These are phyloP conservation scores for Takifugu ocellatus DNA, from an alignment of 2,797 vertebrate species.

Conservation along the genomic window DNA sequence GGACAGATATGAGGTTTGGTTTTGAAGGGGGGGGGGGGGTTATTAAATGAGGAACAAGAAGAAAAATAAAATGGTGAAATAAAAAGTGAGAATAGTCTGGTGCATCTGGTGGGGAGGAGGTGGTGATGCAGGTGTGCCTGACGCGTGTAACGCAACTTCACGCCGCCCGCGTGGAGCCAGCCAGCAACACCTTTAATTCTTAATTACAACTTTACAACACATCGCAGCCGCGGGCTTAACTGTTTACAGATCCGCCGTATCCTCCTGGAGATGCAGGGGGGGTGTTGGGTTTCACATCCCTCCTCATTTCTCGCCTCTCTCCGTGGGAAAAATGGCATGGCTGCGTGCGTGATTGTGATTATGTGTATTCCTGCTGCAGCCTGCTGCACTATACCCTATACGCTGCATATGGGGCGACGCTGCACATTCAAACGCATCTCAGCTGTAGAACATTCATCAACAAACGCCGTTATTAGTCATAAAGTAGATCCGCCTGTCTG, in stretches of 20 bases:
- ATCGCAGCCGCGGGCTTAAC: not conserved
- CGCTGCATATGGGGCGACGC: slow-evolving; percentile 35
- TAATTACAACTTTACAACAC: slow-evolving; percentile 11
- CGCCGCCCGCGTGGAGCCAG: not conserved
- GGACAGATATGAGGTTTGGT: slow-evolving; percentile 42
- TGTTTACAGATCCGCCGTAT: not conserved
- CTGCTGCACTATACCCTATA: slow-evolving; percentile 30
- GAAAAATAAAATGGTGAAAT: slow-evolving; percentile 7
- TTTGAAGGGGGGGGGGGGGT: slow-evolving; percentile 29
- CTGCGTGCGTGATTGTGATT: slow-evolving; percentile 45
- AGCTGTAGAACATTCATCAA: too few relatives aligned
- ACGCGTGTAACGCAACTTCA: slow-evolving; percentile 17
- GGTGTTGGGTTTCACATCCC: slow-evolving; percentile 9
- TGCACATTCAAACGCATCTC: too few relatives aligned
- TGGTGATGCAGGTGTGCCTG: slow-evolving; percentile 21
- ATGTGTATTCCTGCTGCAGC: slow-evolving; percentile 50
- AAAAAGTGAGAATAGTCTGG: slow-evolving; percentile 1
- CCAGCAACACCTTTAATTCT: slow-evolving; percentile 10
- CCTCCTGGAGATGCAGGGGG: not conserved
- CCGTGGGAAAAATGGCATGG: slow-evolving; percentile 19
- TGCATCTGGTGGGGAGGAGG: slow-evolving; percentile 38
- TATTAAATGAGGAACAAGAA: slow-evolving; percentile 8
- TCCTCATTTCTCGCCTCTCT: slow-evolving; percentile 21
- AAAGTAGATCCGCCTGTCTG: too few relatives aligned
- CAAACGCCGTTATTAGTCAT: too few relatives aligned